Conservation (phyloP, 2,888 invertebrate genomes). For the Epistrophe grossulariae region DNA sequence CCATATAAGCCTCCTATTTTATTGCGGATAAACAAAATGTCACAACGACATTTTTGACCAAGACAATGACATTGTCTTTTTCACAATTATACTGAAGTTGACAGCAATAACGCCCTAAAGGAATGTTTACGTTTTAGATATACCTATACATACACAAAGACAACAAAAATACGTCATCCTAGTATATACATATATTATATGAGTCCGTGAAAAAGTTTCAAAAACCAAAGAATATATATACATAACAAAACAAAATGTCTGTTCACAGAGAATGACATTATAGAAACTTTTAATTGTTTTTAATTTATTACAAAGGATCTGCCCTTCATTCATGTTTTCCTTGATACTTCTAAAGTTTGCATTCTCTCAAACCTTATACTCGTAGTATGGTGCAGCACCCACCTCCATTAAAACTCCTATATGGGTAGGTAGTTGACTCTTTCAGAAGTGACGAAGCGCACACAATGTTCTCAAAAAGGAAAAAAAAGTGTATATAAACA, state of each 20-base stretch:
- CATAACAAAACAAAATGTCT: slow-evolving; percentile 33
- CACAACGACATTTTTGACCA: slow-evolving; percentile 6
- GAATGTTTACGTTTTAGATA: neutral
- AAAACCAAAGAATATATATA: neutral
- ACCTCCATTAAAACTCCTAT: slow-evolving; percentile 10
- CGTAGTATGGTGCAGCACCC: neutral
- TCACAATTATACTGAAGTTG: neutral
- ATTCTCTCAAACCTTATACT: slow-evolving; percentile 6
- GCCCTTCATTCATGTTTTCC: slow-evolving; percentile 57
- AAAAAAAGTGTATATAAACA: neutral
- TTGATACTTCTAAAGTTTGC: slow-evolving; percentile 25
- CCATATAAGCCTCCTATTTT: neutral
- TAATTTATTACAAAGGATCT: slow-evolving; percentile 71
- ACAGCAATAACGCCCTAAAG: neutral
- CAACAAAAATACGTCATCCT: neutral
- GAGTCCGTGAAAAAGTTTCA: neutral
- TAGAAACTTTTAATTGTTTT: slow-evolving; percentile 68
- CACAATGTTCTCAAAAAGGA: slow-evolving; percentile 16
- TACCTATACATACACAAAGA: neutral
- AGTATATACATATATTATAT: neutral
- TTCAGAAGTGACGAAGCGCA: slow-evolving; percentile 33
- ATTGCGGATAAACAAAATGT: slow-evolving; percentile 8
- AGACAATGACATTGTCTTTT: slow-evolving; percentile 32
- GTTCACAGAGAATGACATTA: slow-evolving; percentile 16
- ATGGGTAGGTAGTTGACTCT: slow-evolving; percentile 15